A percentile compares a stretch with the other conserved stretches of the same genome.
Evolutionary conservation across 2,888 invertebrate genomes (phyloP).

Genomic region (Schizaphis graminum): DNA sequence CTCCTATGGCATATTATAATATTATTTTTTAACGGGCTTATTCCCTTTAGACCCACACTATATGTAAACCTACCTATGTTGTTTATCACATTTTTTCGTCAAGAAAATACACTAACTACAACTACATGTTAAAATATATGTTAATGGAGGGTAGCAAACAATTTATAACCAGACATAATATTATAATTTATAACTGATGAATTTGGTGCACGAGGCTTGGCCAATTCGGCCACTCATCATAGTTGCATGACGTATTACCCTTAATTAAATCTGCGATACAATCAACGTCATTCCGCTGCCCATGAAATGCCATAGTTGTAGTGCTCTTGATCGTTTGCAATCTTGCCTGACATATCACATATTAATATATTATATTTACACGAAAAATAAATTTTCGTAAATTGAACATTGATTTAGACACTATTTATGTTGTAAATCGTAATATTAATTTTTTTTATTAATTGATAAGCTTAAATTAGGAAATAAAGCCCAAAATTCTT

Average conservation of each 20-base stretch:
- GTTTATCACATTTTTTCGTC: not conserved
- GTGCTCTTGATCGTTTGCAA: not conserved
- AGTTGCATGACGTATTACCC: no score
- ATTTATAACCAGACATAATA: not conserved
- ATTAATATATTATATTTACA: not conserved
- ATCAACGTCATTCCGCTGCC: not conserved
- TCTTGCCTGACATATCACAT: not conserved
- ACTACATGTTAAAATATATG: no score
- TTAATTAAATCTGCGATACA: no score
- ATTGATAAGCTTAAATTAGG: not conserved
- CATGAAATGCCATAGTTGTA: not conserved
- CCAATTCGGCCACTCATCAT: no score
- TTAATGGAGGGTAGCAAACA: no score
- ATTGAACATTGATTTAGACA: not conserved
- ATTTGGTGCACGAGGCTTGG: not conserved
- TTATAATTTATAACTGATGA: not conserved
- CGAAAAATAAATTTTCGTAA: no score
- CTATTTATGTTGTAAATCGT: not conserved
- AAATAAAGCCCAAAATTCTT: not conserved
- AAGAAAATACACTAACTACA: no score
- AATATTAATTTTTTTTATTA: not conserved
- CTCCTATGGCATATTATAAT: not conserved
- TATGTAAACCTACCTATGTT: not conserved
- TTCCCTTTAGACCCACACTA: not conserved
- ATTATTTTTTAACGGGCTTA: not conserved